Base-by-base conservation (phyloP, 2,113 vertebrate genomes). In the Rhipidura dahli region DNA sequence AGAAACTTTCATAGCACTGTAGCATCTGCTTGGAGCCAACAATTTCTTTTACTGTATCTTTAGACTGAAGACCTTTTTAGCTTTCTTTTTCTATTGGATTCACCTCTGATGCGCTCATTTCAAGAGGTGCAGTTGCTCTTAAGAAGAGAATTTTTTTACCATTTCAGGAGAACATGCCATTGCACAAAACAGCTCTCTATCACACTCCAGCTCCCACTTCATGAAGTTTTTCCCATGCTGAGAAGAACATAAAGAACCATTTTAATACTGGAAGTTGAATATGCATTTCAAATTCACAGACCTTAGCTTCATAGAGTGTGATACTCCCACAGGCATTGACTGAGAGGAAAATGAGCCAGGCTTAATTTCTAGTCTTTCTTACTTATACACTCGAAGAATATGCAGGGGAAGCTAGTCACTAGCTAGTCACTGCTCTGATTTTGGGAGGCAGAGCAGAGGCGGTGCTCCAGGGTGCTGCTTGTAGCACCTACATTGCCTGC, bases 401-500 rank as follows among this genome's bases (percentile, higher is more conserved):
- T 30, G 12, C 45, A 77, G 54, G 8, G 23, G 30, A 81, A 91
- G 50, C 8, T 45, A 54, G 40, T 45, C 18, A 17, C 56, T 53
- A 73, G 20, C 28, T 87, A 20, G 47, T 51, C 19, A 47, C 39
- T 1, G 4, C 37, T 70, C 51, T 72, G n/a, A 31, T 89, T 84
- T 59, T 27, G 35, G 33, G 44, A 88, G 19, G 50, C 28, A 27
- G 24, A 71, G 31, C 18, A 45, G 33, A 54, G 33, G 20, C 0
- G 0, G 26, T 54, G 30, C n/a, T 81, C 59, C 42, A 45, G 16
- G n/a, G 12, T 64, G 45, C 7, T 51, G 8, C 57, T 56, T 60
- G 28, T 49, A 45, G 60, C 1, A 9, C 28, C 53, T 57, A 9
- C 0, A 0, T 35, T 37, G 28, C 26, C 45, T 73, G 42, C n/a